Conservation (phyloP, 1,140 invertebrate genomes). For the Radopholus similis region DNA sequence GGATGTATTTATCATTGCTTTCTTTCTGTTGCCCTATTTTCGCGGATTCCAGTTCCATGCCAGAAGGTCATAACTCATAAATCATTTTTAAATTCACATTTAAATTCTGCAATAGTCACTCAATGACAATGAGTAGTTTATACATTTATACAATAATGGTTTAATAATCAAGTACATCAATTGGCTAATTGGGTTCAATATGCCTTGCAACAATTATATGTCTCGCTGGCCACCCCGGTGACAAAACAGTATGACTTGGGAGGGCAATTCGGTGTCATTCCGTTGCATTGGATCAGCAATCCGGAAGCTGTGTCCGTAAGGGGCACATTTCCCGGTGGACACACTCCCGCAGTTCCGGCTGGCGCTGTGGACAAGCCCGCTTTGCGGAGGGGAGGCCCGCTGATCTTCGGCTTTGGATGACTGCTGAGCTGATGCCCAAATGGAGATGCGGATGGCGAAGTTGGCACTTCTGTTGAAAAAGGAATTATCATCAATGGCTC, state of each 20-base stretch:
- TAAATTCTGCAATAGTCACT: too few relatives aligned
- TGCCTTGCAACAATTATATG: slow-evolving; percentile 54
- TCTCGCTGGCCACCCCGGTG: slow-evolving; percentile 53
- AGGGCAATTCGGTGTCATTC: slow-evolving; percentile 54
- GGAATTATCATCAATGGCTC: background rate
- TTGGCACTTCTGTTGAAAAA: background rate
- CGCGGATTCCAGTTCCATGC: too few relatives aligned
- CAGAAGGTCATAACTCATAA: too few relatives aligned
- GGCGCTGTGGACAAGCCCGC: slow-evolving; percentile 30
- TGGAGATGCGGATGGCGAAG: background rate
- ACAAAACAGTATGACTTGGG: slow-evolving; percentile 59
- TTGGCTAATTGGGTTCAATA: background rate
- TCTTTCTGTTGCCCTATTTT: too few relatives aligned
- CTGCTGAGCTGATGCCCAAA: background rate
- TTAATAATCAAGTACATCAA: background rate
- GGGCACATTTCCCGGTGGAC: slow-evolving; percentile 57
- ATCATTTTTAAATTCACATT: too few relatives aligned
- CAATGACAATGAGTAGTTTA: background rate
- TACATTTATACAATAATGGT: background rate
- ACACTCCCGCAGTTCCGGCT: slow-evolving; percentile 33
- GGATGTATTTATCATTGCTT: too few relatives aligned
- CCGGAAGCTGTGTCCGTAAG: slow-evolving; percentile 34
- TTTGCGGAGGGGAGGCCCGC: slow-evolving; percentile 40
- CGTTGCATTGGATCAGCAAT: slow-evolving; percentile 50
- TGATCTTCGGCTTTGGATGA: background rate